Base-by-base conservation (phyloP, 2,113 vertebrate species). In the Bucco capensis region DNA sequence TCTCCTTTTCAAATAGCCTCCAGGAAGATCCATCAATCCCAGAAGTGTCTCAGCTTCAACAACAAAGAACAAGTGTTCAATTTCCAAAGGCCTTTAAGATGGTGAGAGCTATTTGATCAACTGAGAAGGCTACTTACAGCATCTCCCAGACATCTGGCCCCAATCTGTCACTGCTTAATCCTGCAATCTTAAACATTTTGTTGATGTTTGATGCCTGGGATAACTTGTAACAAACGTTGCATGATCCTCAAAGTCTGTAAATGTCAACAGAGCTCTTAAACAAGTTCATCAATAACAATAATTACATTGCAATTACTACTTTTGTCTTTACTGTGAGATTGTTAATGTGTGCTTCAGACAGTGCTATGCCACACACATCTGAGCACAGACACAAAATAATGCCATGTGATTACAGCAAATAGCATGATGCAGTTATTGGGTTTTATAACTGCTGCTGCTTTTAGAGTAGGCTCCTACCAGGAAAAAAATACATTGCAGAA, bases 151-250 rank as follows among this genome's bases (percentile, higher is more conserved):
- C 95, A 96, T 96, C 95, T 96, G 96, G 89, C 35, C 91, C 80
- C 90, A 95, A 64, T 94, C 85, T 96, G 85, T 80, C 92, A 91
- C 70, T 94, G 83, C 92, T 91, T 94, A 95, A 95, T 93, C 93
- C 84, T 75, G 88, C 60, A 46, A 54, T 85, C 56, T 76, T 85
- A 83, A 90, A 91, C 65, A 83, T 92, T 95, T 66, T 93, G 90
- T 93, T 87, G 78, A 80, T 1, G 22, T 89, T 81, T 93, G 90
- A 93, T 90, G 95, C 90, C 75, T 78, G 85, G 67, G 90, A 95
- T 95, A 95, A 94, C 79, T 42, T 81, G 70, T 53, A 87, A 90
- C 67, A 95, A 89, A 85, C 7, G 7, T 84, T 80, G 81, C 47
- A 60, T 53, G 90, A 96, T 94, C 89, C 93, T 94, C 83, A 60